Evolutionary conservation across 2,113 vertebrate species (phyloP).

Genomic region (Arenaria interpres): DNA sequence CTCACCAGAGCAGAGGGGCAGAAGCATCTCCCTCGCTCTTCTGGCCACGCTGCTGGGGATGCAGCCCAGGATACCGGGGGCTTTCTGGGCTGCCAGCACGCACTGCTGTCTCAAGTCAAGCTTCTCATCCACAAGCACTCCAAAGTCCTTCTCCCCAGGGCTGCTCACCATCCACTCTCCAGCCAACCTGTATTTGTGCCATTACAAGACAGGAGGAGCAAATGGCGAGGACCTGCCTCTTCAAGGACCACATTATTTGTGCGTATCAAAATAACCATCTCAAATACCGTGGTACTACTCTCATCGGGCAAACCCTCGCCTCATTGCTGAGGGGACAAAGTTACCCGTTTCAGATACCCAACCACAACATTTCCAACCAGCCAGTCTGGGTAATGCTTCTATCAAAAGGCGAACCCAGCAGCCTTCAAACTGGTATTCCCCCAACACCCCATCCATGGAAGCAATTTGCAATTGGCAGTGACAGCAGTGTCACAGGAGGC

Average conservation of each 20-base stretch:
- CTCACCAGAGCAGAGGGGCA: no score
- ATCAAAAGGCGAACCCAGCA: neutral
- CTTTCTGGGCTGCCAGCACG: no score
- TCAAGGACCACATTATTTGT: neutral
- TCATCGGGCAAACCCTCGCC: neutral
- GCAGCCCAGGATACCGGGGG: no score
- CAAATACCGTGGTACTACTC: neutral
- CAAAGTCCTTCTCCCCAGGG: no score
- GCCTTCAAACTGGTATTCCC: neutral
- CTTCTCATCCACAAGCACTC: no score
- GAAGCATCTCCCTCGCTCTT: no score
- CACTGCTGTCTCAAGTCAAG: no score
- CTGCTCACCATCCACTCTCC: no score
- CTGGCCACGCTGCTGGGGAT: no score
- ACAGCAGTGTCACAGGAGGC: neutral
- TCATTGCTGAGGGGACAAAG: fast-evolving
- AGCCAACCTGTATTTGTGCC: no score
- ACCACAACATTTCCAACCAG: neutral
- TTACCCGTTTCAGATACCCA: neutral
- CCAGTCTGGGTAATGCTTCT: neutral
- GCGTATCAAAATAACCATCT: neutral
- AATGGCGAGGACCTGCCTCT: neutral
- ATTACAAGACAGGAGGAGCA: neutral
- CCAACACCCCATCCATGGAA: neutral
- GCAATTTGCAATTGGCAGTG: neutral